Base-by-base conservation (phyloP, 2,113 vertebrate species). In the Tragelaphus strepsiceros region DNA sequence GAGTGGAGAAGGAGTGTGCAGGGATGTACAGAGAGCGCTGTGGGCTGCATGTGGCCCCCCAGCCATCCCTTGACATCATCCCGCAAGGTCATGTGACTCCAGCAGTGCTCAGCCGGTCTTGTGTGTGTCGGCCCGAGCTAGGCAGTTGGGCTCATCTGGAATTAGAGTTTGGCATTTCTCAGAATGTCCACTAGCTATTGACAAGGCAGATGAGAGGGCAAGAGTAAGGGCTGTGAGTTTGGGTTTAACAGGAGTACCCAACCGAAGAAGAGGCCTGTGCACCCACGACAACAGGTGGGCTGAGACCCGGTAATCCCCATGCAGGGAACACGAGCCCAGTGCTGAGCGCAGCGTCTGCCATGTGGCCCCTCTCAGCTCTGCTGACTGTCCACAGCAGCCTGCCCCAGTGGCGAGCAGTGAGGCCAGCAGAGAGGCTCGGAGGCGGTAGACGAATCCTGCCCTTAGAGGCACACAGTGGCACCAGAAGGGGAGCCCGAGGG, bases 401-500 rank as follows among this genome's bases (percentile, higher is more conserved):
- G 17, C 6, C 14, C 22, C 1, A 1, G 78, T 2, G 2, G 51
- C 24, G 53, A 56, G 9, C 21, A 46, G 62, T 22, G 51, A 5
- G 4, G 77, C 14, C 22, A 56, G 35, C 74, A 49, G n/a, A 49
- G 28, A 49, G 61, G 26, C 43, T 8, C 6, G n/a, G 30, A 26
- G 13, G n/a, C 30, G 8, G 59, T 32, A 30, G 35, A 53, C 7
- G 4, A 77, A n/a, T 4, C 7, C 7, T 6, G 26, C 62, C 7
- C 2, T n/a, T 6, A 54, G 88, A 24, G 13, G 21, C 16, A 39
- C 64, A 39, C 4, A 2, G 84, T 13, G 58, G 26, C 39, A 1
- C 83, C 30, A 26, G 19, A 16, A 51, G 28, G 28, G 54, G 49
- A 3, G 8, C 0, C 6, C 1, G 0, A 19, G 17, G 13, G 5